These are phyloP conservation scores for Anorthoa munda DNA, from an alignment of 2,888 invertebrate genomes.

Conservation along the genomic window DNA sequence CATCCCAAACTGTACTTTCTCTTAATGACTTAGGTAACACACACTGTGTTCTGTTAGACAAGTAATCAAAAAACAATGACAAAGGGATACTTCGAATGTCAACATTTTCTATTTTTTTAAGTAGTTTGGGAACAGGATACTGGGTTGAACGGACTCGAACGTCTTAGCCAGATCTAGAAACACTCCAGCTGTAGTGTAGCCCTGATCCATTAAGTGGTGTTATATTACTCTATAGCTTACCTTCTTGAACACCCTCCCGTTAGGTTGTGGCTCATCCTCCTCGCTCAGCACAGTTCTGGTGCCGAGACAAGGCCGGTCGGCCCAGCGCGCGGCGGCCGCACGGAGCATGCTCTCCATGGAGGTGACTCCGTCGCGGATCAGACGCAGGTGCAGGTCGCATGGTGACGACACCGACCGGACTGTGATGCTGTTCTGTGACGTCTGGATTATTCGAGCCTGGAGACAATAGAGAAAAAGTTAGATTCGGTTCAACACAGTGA, in stretches of 20 bases:
- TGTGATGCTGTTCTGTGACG: slow-evolving; percentile 93
- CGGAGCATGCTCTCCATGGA: slow-evolving; percentile 96
- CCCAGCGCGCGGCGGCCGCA: slow-evolving; percentile 94
- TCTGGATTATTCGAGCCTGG: slow-evolving; percentile 93
- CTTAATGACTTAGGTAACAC: not conserved
- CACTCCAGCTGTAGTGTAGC: not conserved
- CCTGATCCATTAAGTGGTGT: not conserved
- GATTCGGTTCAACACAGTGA: not conserved
- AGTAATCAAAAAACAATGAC: not conserved
- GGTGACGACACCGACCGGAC: slow-evolving; percentile 94
- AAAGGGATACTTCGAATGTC: not conserved
- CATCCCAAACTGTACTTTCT: not conserved
- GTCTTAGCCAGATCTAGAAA: not conserved
- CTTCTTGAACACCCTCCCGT: slow-evolving; percentile 99
- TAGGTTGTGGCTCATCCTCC: slow-evolving; percentile 98
- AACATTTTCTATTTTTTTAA: too few species aligned
- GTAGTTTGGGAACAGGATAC: too few species aligned
- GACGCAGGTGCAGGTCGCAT: slow-evolving; percentile 93
- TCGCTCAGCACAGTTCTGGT: slow-evolving; percentile 97
- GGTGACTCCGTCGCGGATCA: slow-evolving; percentile 94
- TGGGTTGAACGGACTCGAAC: not conserved
- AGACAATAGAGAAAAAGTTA: too few species aligned
- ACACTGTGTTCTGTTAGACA: not conserved
- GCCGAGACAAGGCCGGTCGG: slow-evolving; percentile 95
- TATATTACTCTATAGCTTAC: slow-evolving; percentile 79